Evolutionary conservation across 1,140 invertebrate genomes (phyloP).

Genomic region (Teleopsis dalmanni): DNA sequence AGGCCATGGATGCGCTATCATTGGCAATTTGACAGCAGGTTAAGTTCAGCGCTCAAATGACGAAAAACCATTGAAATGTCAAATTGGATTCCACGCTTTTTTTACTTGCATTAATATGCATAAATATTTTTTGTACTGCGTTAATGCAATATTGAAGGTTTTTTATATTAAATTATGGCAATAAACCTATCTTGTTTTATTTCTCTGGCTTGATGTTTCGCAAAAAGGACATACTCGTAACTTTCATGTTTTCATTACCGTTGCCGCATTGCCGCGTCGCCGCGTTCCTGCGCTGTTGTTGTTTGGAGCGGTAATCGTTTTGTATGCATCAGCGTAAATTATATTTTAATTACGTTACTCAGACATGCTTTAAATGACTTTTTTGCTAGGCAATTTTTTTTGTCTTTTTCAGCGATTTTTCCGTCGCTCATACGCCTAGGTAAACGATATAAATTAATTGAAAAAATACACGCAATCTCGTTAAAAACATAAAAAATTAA

Average conservation of each 20-base stretch:
- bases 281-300: background rate
- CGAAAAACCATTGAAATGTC: conserved; percentile 2
- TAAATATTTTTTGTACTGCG: background rate
- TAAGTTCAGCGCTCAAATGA: conserved; percentile 7
- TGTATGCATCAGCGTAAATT: conserved; percentile 9
- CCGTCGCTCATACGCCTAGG: conserved; percentile 3
- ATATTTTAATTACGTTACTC: conserved; percentile 9
- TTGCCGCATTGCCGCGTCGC: background rate
- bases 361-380: conserved; percentile 7
- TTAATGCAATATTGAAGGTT: background rate
- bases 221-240: background rate
- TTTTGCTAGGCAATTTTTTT: too few species aligned
- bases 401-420: too few species aligned
- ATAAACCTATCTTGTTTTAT: conserved; percentile 1
- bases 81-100: background rate
- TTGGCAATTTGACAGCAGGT: background rate
- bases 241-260: background rate
- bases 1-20: background rate
- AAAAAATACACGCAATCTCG: too few species aligned
- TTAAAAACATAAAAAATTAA: too few species aligned
- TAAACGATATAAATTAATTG: too few species aligned
- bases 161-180: conserved; percentile 10
- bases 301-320: background rate
- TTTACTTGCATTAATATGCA: background rate
- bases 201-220: background rate